Conservation (phyloP, 1,140 invertebrate genomes). For the Halesus radiatus region DNA sequence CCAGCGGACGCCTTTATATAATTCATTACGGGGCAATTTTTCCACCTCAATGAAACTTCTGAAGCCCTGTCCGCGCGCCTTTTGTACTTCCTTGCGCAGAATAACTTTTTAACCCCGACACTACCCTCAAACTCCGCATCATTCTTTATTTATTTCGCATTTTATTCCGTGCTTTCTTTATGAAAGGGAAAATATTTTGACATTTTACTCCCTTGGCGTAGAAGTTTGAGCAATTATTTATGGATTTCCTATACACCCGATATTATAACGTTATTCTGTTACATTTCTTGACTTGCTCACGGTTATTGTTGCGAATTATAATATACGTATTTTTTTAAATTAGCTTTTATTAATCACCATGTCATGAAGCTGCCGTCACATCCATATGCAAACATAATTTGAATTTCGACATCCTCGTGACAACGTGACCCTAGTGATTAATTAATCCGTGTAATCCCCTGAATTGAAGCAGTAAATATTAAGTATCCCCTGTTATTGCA, state of each 20-base stretch:
- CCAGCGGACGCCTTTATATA: constrained; percentile 45
- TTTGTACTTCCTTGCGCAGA: constrained; percentile 45
- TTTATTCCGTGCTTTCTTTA: constrained; percentile 12
- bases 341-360: neutral
- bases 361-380: neutral
- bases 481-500: constrained; percentile 39
- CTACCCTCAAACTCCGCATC: constrained; percentile 51
- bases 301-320: too few relatives aligned
- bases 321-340: neutral
- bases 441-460: constrained; percentile 10
- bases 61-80: constrained; percentile 35
- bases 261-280: too few relatives aligned
- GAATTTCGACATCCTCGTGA: neutral
- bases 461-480: constrained; percentile 11
- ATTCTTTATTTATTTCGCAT: constrained; percentile 56
- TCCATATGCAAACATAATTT: too few relatives aligned
- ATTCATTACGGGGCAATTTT: constrained; percentile 55
- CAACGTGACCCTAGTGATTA: neutral
- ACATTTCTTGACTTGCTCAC: too few relatives aligned
- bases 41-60: constrained; percentile 48
- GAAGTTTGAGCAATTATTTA: neutral
- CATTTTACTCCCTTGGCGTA: neutral
- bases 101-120: constrained; percentile 57
- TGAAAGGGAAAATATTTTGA: neutral
- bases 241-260: neutral